These are phyloP conservation scores for Equus quagga DNA, from an alignment of 2,113 vertebrate species.

Conservation along the genomic window DNA sequence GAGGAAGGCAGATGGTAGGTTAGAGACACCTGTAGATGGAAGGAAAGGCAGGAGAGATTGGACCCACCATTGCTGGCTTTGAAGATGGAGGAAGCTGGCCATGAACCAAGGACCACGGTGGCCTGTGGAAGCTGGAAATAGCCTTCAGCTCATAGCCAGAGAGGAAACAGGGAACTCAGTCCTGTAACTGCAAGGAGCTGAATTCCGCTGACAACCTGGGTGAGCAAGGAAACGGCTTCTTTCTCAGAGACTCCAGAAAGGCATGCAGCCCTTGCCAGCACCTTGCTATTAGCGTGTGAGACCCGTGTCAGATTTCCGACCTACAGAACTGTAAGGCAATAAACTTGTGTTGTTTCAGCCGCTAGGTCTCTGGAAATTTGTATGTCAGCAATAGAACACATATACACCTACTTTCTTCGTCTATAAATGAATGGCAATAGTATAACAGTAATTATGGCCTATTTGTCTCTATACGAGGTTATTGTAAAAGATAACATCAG, in stretches of 20 bases:
- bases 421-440: background rate
- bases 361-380: constrained; percentile 7
- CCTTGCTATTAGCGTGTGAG: constrained; percentile 21
- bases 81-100: background rate
- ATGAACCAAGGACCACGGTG: background rate
- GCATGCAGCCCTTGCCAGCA: background rate
- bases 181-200: background rate
- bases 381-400: background rate
- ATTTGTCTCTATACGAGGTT: background rate
- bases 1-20: background rate
- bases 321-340: background rate
- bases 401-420: background rate
- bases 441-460: background rate
- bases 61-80: background rate
- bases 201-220: background rate
- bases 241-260: constrained; percentile 27
- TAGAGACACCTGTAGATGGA: background rate
- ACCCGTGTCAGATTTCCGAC: background rate
- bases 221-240: background rate
- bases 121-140: background rate
- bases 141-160: background rate
- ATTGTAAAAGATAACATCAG: background rate
- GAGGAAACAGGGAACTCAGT: background rate
- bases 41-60: background rate
- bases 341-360: background rate